A percentile compares a stretch with the other conserved stretches of the same genome.
Evolutionary conservation across 2,113 vertebrate genomes (phyloP).

Genomic region (Lucifuga dentata): DNA sequence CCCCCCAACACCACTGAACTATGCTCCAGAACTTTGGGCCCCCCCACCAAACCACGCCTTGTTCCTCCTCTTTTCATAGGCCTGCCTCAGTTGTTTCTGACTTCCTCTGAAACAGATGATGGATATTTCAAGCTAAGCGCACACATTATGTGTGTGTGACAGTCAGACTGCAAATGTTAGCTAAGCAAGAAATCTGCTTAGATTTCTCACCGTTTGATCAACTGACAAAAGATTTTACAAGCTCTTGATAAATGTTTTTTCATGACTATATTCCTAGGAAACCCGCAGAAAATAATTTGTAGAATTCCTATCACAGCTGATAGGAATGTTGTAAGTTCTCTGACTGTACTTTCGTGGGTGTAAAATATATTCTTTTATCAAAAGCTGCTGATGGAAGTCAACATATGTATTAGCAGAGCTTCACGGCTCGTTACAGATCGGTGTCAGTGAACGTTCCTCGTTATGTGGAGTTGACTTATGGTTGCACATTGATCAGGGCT

Average conservation of each 20-base stretch:
- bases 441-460: conserved; percentile 29
- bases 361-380: conserved; percentile 52
- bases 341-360: conserved; percentile 34
- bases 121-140: no score
- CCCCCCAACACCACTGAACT: conserved; percentile 89
- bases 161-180: conserved; percentile 16
- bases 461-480: conserved; percentile 25
- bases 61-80: conserved; percentile 31
- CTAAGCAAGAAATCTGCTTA: conserved; percentile 37
- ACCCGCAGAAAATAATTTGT: conserved; percentile 18
- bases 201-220: conserved; percentile 15
- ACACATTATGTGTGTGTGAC: background rate
- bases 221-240: conserved; percentile 49
- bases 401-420: conserved; percentile 39
- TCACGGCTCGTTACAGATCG: conserved; percentile 23
- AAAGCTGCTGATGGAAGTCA: conserved; percentile 63
- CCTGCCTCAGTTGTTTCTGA: conserved; percentile 57
- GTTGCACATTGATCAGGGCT: conserved; percentile 51
- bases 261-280: conserved; percentile 33
- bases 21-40: conserved; percentile 34
- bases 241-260: conserved; percentile 22
- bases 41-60: conserved; percentile 60
- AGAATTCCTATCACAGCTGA: background rate
- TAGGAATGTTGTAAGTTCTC: conserved; percentile 26
- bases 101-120: no score